Evolutionary conservation across 2,797 vertebrate genomes (phyloP).

Genomic region (Octomys mimax): DNA sequence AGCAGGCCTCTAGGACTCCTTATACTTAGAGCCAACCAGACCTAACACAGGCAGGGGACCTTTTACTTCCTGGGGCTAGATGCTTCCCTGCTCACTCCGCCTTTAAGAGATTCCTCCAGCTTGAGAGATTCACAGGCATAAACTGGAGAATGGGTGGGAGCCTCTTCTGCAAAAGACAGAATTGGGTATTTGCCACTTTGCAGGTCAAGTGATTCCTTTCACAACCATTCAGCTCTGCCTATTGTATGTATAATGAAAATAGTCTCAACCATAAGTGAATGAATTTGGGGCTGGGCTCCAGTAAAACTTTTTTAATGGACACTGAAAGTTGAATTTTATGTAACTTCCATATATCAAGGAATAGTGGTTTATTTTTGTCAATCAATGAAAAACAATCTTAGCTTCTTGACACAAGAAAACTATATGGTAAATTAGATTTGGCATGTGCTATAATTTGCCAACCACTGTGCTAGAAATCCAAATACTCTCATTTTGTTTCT

Average conservation of each 20-base stretch:
- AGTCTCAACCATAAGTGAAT: not conserved
- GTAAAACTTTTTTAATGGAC: slow-evolving; percentile 8
- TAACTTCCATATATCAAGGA: not conserved
- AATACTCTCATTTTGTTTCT: not conserved
- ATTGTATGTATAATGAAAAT: not conserved
- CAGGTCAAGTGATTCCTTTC: not conserved
- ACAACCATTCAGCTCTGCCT: not conserved
- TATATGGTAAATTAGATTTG: not conserved
- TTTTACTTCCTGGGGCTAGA: not conserved
- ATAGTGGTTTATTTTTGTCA: not conserved
- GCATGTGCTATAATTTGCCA: not conserved
- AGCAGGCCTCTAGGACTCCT: not conserved
- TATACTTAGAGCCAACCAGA: not conserved
- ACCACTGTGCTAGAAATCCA: not conserved
- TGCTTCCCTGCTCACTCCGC: not conserved
- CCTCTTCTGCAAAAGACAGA: not conserved
- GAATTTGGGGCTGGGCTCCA: not conserved
- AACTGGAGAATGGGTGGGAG: not conserved
- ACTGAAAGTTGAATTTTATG: not conserved
- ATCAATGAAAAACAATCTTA: not conserved
- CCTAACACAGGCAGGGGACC: not conserved
- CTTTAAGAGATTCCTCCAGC: not conserved
- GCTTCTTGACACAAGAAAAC: not conserved
- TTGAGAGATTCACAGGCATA: not conserved
- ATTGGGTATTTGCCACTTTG: not conserved